phyloP scores from a whole-genome alignment of 2,797 vertebrate genomes.

The Thaleichthys pacificus region DNA sequence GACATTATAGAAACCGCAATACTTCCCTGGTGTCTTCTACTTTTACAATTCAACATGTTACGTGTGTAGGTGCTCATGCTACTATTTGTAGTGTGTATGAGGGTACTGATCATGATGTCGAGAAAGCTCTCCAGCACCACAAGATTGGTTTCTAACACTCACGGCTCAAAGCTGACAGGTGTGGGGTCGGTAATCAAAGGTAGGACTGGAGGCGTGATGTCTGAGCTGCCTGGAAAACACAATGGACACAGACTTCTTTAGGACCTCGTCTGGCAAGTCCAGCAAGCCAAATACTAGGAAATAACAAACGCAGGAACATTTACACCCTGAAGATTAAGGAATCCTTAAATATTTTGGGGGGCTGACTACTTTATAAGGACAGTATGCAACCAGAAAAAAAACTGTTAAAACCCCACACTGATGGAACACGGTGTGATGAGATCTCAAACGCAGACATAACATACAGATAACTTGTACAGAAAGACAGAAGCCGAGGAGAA shows the following conservation, averaged over 20 bases:
- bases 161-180: slow-evolving; percentile 92
- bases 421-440: too few species aligned
- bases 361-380: too few species aligned
- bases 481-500: too few species aligned
- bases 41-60: background rate
- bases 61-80: background rate
- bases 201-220: slow-evolving; percentile 86
- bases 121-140: background rate
- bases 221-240: slow-evolving; percentile 77
- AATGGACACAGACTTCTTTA: background rate
- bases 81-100: background rate
- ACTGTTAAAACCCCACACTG: too few species aligned
- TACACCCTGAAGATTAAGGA: too few species aligned
- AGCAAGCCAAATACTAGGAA: too few species aligned
- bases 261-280: too few species aligned
- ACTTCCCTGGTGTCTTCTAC: background rate
- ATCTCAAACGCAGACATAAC: too few species aligned
- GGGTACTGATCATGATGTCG: background rate
- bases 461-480: too few species aligned
- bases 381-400: too few species aligned
- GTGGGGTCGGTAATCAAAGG: slow-evolving; percentile 83
- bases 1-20: background rate
- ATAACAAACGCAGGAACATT: too few species aligned
- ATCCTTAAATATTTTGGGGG: too few species aligned
- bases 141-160: slow-evolving; percentile 63